Base-by-base conservation (phyloP, 2,888 invertebrate genomes). In the Gnatocerus cornutus region DNA sequence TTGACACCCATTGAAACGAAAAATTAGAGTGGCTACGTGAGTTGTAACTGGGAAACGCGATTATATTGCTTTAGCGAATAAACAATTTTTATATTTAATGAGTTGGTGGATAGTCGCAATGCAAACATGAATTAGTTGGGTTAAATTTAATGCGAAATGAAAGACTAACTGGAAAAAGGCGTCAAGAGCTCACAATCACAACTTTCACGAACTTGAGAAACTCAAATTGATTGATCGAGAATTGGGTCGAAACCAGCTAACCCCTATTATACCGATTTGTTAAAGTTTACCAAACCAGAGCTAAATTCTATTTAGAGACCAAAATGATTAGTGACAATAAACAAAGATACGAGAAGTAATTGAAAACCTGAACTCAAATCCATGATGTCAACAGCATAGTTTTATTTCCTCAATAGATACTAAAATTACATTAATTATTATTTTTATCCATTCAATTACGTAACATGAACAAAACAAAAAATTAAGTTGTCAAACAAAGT, bases 31-130 rank as follows among this genome's bases (percentile, higher is more conserved):
- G 21, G 1, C 21, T 45, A 14, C 53, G 53, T 53, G 53, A 21
- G 3, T 0, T 37, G 7, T 12, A 53, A 13, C 30, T 53, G 10
- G 33, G 9, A 9, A 16, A 30, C 9, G 12, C n/a, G 53, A 53
- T 53, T 33, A 53, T 8, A 30, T 53, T 53, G 12, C 33, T 53
- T 29, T n/a, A 2, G n/a, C 29, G 33, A 53, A n/a, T 14, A 53
- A 53, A 53, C 53, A 53, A 13, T 33, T 7, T 53, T 33, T 53
- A 7, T 8, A 14, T 9, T 33, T 53, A 53, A 29, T 29, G 5
- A 29, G 53, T 13, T n/a, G 3, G 37, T 37, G 37, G 4, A n/a
- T 37, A 37, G n/a, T 5, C 7, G n/a, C 37, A 37, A 8, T 5
- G n/a, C 37, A 37, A 37, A 37, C n/a, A 7, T 37, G 6, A 7